A percentile compares a stretch with the other conserved stretches of the same genome.
These are phyloP conservation scores for Bombus terrestris DNA, from an alignment of 1,140 invertebrate genomes.

Conservation along the genomic window DNA sequence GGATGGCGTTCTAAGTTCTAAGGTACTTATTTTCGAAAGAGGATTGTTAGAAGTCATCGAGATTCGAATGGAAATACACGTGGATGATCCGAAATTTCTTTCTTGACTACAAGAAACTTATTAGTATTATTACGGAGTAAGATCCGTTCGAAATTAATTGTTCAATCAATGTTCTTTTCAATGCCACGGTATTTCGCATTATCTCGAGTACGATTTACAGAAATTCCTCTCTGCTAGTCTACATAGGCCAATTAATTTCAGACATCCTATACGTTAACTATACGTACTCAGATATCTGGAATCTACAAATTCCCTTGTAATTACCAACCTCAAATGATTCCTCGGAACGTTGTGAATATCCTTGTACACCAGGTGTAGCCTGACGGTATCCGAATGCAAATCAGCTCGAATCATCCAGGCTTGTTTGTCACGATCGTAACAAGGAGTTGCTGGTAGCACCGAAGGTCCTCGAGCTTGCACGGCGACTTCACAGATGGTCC, in stretches of 20 bases:
- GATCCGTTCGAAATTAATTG: no score
- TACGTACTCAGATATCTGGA: not conserved
- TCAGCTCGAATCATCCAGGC: conserved; percentile 92
- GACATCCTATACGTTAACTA: no score
- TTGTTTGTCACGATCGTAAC: conserved; percentile 93
- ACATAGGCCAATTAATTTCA: no score
- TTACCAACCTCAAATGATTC: conserved; percentile 87
- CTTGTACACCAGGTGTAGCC: conserved; percentile 91
- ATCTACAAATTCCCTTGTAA: not conserved
- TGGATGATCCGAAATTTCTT: not conserved
- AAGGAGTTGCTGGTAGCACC: conserved; percentile 85
- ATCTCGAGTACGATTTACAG: no score
- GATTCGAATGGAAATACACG: not conserved
- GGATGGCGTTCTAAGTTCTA: no score
- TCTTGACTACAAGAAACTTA: not conserved
- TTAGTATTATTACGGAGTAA: not conserved
- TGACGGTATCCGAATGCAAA: conserved; percentile 90
- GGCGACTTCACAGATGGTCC: conserved; percentile 88
- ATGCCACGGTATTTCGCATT: no score
- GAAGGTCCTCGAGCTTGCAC: conserved; percentile 80
- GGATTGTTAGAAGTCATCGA: not conserved
- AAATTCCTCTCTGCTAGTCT: no score
- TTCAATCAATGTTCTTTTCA: no score
- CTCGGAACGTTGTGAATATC: conserved; percentile 93
- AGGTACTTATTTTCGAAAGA: not conserved